phyloP scores from a whole-genome alignment of 2,888 invertebrate species.

The Thelaira solivaga region DNA sequence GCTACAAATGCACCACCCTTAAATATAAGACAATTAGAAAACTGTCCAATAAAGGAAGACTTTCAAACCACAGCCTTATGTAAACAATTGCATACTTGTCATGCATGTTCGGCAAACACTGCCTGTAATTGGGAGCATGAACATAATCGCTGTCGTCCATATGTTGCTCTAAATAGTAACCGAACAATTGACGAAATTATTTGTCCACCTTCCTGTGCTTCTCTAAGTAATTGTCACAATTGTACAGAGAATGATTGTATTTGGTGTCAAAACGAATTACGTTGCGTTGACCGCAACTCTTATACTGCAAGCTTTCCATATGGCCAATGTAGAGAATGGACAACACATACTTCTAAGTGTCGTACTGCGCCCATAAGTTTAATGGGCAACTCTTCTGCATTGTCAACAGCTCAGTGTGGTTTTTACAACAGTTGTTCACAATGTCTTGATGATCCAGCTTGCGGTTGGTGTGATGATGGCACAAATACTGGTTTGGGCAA shows the following conservation, averaged over 20 bases:
- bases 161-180: slow-evolving; percentile 65
- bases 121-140: slow-evolving; percentile 83
- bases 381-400: slow-evolving; percentile 66
- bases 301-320: slow-evolving; percentile 98
- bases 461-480: slow-evolving; percentile 99
- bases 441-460: slow-evolving; percentile 93
- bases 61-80: slow-evolving; percentile 81
- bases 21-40: slow-evolving; percentile 78
- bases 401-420: slow-evolving; percentile 81
- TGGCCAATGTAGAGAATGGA: slow-evolving; percentile 98
- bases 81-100: slow-evolving; percentile 89
- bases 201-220: slow-evolving; percentile 90
- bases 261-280: slow-evolving; percentile 95
- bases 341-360: slow-evolving; percentile 80
- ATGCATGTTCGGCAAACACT: slow-evolving; percentile 84
- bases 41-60: slow-evolving; percentile 80
- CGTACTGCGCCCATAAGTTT: slow-evolving; percentile 70
- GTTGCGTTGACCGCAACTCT: slow-evolving; percentile 97
- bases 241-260: slow-evolving; percentile 96
- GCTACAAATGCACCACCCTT: slow-evolving; percentile 68
- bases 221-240: slow-evolving; percentile 89
- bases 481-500: slow-evolving; percentile 90
- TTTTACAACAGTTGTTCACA: slow-evolving; percentile 87
- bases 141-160: slow-evolving; percentile 78
- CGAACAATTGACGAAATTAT: slow-evolving; percentile 77